phyloP scores from a whole-genome alignment of 1,140 invertebrate species.

The Drosophila repleta region DNA sequence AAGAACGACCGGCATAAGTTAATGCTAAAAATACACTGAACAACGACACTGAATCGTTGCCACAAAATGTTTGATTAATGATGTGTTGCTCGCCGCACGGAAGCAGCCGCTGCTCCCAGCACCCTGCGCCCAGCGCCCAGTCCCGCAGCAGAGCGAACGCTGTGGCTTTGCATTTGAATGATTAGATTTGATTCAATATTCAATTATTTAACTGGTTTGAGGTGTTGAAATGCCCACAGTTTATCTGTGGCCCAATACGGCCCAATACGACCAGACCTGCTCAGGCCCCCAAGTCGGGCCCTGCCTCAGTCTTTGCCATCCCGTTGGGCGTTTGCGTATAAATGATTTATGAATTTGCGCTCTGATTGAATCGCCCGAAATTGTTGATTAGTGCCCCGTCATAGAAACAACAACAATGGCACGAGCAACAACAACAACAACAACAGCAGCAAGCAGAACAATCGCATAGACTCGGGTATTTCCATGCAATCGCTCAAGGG shows the following conservation, averaged over 20 bases:
- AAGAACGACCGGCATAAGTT: slow-evolving; percentile 25
- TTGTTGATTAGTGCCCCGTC: slow-evolving; percentile 78
- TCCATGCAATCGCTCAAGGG: slow-evolving; percentile 53
- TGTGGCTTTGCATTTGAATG: slow-evolving; percentile 78
- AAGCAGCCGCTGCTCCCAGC: slow-evolving; percentile 29
- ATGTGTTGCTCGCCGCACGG: slow-evolving; percentile 47
- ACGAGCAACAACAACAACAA: slow-evolving; percentile 40
- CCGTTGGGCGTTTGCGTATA: slow-evolving; percentile 66
- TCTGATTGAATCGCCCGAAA: slow-evolving; percentile 77
- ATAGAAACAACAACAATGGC: slow-evolving; percentile 58
- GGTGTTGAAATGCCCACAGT: slow-evolving; percentile 74
- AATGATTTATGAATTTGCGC: slow-evolving; percentile 80
- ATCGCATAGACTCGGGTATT: slow-evolving; percentile 9
- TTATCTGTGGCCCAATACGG: slow-evolving; percentile 31
- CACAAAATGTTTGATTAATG: slow-evolving; percentile 76
- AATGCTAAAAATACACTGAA: slow-evolving; percentile 62
- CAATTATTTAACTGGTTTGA: slow-evolving; percentile 81
- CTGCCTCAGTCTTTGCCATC: slow-evolving; percentile 14
- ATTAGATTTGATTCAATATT: slow-evolving; percentile 82
- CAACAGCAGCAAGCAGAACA: slow-evolving; percentile 22
- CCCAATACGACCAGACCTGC: too few relatives aligned
- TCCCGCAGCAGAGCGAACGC: slow-evolving; percentile 16
- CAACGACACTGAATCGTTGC: slow-evolving; percentile 42
- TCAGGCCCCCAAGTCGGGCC: neutral
- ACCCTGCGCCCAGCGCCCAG: slow-evolving; percentile 41